Percentiles rank a stretch among this genome's conserved stretches.
These are phyloP conservation scores for Parazoanthus darwini DNA, from an alignment of 92 coral and sea anemone genomes.

Conservation along the genomic window DNA sequence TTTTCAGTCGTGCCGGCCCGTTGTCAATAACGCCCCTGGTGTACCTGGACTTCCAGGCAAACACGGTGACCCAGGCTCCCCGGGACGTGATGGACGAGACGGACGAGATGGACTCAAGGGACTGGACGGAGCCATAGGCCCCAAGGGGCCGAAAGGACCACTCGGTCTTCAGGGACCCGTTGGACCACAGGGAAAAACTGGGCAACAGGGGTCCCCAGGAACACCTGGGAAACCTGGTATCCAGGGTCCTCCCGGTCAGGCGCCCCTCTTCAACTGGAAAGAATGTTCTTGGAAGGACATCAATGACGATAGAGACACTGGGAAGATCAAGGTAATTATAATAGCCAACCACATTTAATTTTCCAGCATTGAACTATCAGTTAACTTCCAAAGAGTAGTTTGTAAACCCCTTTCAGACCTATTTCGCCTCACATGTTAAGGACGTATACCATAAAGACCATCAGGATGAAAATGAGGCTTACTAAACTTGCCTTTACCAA, in stretches of 20 bases:
- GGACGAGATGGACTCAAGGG: slow-evolving; percentile 19
- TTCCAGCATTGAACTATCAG: no score
- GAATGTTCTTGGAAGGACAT: slow-evolving; percentile 33
- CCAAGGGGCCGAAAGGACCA: not conserved
- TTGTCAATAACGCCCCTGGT: not conserved
- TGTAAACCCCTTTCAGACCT: no score
- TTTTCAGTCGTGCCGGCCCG: no score
- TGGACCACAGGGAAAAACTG: slow-evolving; percentile 18
- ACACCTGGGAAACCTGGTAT: slow-evolving; percentile 10
- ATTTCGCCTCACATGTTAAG: no score
- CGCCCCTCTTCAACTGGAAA: slow-evolving; percentile 14
- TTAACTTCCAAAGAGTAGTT: no score
- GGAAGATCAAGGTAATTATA: not conserved
- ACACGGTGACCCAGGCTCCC: slow-evolving; percentile 23
- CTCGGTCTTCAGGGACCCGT: not conserved
- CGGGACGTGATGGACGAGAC: slow-evolving; percentile 27
- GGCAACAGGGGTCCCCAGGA: slow-evolving; percentile 7
- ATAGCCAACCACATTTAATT: no score
- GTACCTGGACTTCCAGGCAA: slow-evolving; percentile 29
- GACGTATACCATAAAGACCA: no score
- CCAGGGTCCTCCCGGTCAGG: slow-evolving; percentile 29
- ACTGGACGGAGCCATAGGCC: slow-evolving; percentile 7
- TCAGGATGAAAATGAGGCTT: no score
- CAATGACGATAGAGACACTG: slow-evolving; percentile 1
- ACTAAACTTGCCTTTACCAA: no score